Base-by-base conservation (phyloP, 1,140 invertebrate species). In the Ceratina australensis region DNA sequence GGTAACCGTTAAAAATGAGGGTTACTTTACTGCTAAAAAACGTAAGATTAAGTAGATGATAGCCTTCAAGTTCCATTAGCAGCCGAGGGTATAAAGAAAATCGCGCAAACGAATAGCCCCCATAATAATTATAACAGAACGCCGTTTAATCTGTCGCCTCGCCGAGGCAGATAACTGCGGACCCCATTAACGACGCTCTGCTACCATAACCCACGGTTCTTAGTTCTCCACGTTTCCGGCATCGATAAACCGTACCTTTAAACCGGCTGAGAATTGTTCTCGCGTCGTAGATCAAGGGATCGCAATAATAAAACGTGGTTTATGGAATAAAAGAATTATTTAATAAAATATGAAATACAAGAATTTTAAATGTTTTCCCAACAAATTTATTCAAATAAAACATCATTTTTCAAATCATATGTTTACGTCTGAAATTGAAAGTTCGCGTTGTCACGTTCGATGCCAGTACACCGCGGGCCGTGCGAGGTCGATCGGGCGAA, bases 81-180 rank as follows among this genome's bases (percentile, higher is more conserved):
- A 2, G 20, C n/a, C 3, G 33, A n/a, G 20, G 26, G 18, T 16
- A 20, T 16, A 8, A 1, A 12, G 16, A 16, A 22, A 28, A 26
- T 69, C 28, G 54, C n/a, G 52, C 24, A 42, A 60, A 33, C 52
- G 52, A 42, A 67, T 42, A 59, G 54, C 63, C 24, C 3, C 24
- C 66, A 67, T 76, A 81, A 81, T 76, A 85, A 86, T 87, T 86
- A 81, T 79, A 83, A 85, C 73, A 76, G 81, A 79, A 64, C 63
- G 71, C 65, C 64, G 52, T 78, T 85, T 87, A 84, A 87, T 86
- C 77, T 78, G 82, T 79, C 61, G 76, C 79, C 61, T 77, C 64
- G 28, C 16, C 68, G 42, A 60, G 79, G 64, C 49, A 74, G 77
- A 82, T 77, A 72, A 60, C 50, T 78, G 54, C 26, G 47, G 22